A percentile compares a stretch with the other conserved stretches of the same genome.
These are phyloP conservation scores for Aplochiton taeniatus DNA, from an alignment of 2,797 vertebrate species.

Conservation along the genomic window DNA sequence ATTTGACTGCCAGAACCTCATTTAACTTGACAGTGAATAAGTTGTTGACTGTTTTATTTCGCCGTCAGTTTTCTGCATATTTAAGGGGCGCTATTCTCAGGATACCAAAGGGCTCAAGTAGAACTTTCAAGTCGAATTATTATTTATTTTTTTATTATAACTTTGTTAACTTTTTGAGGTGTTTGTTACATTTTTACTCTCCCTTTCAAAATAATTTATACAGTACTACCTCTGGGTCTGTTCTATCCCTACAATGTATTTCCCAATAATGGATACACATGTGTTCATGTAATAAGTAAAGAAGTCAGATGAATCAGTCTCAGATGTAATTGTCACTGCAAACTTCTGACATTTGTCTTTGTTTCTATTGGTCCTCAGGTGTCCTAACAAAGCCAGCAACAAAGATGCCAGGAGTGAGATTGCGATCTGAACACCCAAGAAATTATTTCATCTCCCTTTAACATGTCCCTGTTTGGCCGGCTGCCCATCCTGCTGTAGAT, in stretches of 20 bases:
- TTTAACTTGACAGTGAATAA: conserved; percentile 36
- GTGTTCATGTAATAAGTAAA: too few relatives aligned
- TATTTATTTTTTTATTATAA: too few relatives aligned
- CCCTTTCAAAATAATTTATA: too few relatives aligned
- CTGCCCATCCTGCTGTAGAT: conserved; percentile 73
- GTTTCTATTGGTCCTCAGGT: conserved; percentile 83
- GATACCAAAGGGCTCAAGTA: too few relatives aligned
- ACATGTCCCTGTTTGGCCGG: conserved; percentile 39
- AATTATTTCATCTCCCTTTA: conserved; percentile 57
- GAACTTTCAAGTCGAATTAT: too few relatives aligned
- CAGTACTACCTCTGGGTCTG: too few relatives aligned
- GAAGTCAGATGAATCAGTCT: too few relatives aligned
- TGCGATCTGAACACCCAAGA: conserved; percentile 55
- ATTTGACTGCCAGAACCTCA: conserved; percentile 47
- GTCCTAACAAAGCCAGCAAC: conserved; percentile 86
- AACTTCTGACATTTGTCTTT: conserved; percentile 36
- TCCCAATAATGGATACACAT: too few relatives aligned
- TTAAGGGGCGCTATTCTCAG: conserved; percentile 7
- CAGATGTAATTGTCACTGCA: too few relatives aligned
- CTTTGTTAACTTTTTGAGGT: too few relatives aligned
- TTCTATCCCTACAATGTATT: too few relatives aligned
- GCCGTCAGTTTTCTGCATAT: conserved; percentile 18
- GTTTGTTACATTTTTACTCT: too few relatives aligned
- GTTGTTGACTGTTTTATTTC: conserved; percentile 18
- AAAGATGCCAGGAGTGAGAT: conserved; percentile 62